Evolutionary conservation across 2,113 vertebrate species (phyloP).

Genomic region (Petaurus breviceps): DNA sequence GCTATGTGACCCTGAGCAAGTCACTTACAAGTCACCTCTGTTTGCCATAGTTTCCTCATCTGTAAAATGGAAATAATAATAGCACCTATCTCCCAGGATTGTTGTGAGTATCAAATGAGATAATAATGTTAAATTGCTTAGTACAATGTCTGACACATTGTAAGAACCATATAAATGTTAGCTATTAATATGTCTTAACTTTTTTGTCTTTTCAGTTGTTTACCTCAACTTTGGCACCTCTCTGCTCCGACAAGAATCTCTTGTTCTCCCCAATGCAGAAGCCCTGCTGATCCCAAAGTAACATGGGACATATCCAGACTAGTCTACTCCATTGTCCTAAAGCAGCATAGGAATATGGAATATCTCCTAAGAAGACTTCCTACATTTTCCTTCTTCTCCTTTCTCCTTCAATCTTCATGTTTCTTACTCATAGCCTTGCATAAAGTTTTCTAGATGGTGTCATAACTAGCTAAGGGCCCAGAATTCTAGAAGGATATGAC

Average conservation of each 20-base stretch:
- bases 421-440: not conserved
- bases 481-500: not conserved
- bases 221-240: not conserved
- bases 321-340: not conserved
- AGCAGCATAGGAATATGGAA: not conserved
- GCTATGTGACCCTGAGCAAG: too few species aligned
- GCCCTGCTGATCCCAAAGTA: not conserved
- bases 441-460: not conserved
- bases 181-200: not conserved
- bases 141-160: not conserved
- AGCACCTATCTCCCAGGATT: not conserved
- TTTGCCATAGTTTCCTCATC: not conserved
- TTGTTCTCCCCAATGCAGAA: not conserved
- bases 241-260: not conserved
- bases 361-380: not conserved
- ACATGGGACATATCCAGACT: not conserved
- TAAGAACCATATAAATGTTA: not conserved
- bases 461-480: not conserved
- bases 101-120: not conserved
- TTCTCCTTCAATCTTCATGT: not conserved
- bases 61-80: not conserved
- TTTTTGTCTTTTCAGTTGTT: not conserved
- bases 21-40: not conserved
- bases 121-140: not conserved
- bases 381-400: not conserved